phyloP scores from a whole-genome alignment of 2,113 vertebrate genomes.

The Zingel zingel region DNA sequence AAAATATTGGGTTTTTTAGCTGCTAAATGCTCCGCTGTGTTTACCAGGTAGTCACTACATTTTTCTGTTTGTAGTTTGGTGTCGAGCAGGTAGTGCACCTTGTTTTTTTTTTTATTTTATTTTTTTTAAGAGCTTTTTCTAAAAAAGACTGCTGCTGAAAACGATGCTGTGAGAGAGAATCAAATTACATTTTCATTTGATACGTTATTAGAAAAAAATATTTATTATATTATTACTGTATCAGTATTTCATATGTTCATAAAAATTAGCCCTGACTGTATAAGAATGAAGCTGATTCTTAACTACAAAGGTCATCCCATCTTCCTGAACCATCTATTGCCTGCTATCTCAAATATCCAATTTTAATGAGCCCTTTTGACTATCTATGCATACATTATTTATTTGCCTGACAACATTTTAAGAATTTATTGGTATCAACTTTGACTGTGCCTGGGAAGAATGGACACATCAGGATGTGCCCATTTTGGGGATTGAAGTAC shows the following conservation, averaged over 20 bases:
- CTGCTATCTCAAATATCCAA: background rate
- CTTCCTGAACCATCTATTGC: background rate
- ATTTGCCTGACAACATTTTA: constrained; percentile 38
- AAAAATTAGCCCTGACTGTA: background rate
- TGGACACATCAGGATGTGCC: constrained; percentile 21
- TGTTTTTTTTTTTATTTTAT: too few relatives aligned
- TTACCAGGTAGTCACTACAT: too few relatives aligned
- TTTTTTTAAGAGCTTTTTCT: too few relatives aligned
- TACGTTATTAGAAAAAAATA: background rate
- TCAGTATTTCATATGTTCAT: background rate
- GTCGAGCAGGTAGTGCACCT: too few relatives aligned
- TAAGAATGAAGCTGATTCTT: constrained; percentile 2
- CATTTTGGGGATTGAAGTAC: constrained; percentile 27
- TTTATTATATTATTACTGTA: background rate
- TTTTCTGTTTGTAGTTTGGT: too few relatives aligned
- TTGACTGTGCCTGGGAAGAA: background rate
- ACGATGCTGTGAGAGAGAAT: too few relatives aligned
- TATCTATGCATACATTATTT: background rate
- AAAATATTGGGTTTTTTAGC: too few relatives aligned
- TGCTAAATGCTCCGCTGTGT: too few relatives aligned
- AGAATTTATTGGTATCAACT: constrained; percentile 6
- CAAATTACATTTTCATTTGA: background rate
- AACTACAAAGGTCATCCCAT: background rate
- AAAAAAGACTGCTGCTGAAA: too few relatives aligned
- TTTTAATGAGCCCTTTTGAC: background rate